Conservation (phyloP, 2,888 invertebrate species). For the Sphinx pinastri region DNA sequence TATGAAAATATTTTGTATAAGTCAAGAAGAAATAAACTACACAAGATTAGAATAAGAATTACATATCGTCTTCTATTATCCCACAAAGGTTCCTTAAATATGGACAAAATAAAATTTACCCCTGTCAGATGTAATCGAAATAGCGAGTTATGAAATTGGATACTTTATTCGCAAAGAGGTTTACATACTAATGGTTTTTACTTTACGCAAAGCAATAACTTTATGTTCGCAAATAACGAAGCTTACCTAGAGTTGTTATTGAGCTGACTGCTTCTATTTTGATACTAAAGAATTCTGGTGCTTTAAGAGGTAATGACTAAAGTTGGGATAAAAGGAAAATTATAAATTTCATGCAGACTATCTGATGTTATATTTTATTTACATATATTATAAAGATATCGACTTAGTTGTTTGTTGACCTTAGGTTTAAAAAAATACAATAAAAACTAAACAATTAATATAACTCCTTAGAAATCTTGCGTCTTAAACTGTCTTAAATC, state of each 20-base stretch:
- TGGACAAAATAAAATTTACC: conserved; percentile 25
- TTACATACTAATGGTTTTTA: conserved; percentile 17
- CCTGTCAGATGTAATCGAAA: conserved; percentile 24
- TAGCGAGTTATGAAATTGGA: conserved; percentile 19
- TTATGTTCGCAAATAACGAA: not conserved
- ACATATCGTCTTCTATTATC: not conserved
- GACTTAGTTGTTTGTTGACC: no score
- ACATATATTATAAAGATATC: no score
- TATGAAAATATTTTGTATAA: not conserved
- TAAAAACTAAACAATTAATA: no score
- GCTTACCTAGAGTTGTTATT: not conserved
- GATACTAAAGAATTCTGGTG: not conserved
- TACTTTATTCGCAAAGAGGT: conserved; percentile 1
- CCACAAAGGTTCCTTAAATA: conserved; percentile 2
- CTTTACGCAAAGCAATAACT: not conserved
- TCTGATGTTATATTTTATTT: no score
- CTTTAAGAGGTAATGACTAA: not conserved
- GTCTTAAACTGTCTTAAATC: no score
- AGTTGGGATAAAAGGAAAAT: no score
- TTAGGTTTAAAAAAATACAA: no score
- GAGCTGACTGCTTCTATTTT: not conserved
- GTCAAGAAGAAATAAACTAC: not conserved
- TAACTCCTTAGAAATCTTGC: no score
- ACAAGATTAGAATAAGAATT: not conserved
- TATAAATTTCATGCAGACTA: no score